Percentiles rank a stretch among this genome's conserved stretches.
These are phyloP conservation scores for Ursus arctos DNA, from an alignment of 2,113 vertebrate species.

Conservation along the genomic window DNA sequence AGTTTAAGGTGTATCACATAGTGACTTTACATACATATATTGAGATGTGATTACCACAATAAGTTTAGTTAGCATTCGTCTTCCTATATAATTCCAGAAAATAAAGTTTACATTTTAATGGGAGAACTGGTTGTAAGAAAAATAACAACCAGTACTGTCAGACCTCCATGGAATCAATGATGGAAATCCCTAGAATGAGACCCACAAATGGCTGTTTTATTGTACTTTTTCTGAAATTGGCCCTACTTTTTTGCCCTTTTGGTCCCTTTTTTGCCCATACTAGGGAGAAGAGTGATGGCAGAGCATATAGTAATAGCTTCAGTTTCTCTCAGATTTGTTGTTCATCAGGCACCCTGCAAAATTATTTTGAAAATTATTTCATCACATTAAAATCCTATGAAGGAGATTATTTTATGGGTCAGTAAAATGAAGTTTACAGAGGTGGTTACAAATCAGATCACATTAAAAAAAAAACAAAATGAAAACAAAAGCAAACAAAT, in stretches of 20 bases:
- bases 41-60: not conserved
- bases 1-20: not conserved
- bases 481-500: not conserved
- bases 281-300: not conserved
- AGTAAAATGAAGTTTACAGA: slow-evolving; percentile 33
- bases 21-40: not conserved
- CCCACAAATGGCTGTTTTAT: not conserved
- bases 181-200: not conserved
- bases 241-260: not conserved
- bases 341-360: not conserved
- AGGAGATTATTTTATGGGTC: slow-evolving; percentile 13
- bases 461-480: not conserved
- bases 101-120: not conserved
- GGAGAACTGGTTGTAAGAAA: slow-evolving; percentile 44
- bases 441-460: not conserved
- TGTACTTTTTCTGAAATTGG: slow-evolving; percentile 34
- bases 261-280: not conserved
- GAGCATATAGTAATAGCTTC: not conserved
- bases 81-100: not conserved
- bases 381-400: not conserved
- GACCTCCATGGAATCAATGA: not conserved
- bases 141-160: not conserved
- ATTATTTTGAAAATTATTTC: slow-evolving; percentile 49
- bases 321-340: slow-evolving; percentile 21
- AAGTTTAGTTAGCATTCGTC: not conserved